A percentile compares a stretch with the other conserved stretches of the same genome.
Evolutionary conservation across 2,797 vertebrate species (phyloP).

Genomic region (Sebastolobus alascanus): DNA sequence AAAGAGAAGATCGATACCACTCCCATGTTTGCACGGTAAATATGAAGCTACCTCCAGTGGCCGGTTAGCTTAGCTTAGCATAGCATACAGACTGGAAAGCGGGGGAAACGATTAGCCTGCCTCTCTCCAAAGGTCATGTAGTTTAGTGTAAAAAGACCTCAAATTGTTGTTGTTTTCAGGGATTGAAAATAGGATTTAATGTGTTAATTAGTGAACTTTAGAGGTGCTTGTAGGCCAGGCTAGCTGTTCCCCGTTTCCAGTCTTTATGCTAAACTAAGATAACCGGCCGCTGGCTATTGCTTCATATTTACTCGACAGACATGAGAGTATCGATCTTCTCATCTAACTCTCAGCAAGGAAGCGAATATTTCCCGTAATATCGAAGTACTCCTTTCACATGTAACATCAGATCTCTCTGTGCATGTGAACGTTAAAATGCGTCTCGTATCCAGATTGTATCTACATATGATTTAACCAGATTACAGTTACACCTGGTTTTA

Average conservation of each 20-base stretch:
- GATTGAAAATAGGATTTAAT: background rate
- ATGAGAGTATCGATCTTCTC: background rate
- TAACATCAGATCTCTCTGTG: too few species aligned
- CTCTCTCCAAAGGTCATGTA: background rate
- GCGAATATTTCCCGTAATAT: background rate
- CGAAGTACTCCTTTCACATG: accelerated
- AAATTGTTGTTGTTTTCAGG: background rate
- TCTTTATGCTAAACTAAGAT: background rate
- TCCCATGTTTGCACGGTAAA: background rate
- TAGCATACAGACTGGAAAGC: accelerated
- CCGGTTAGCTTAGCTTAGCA: background rate
- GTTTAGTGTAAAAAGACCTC: background rate
- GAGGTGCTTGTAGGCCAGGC: background rate
- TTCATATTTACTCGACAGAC: constrained; percentile 7
- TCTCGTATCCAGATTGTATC: too few species aligned
- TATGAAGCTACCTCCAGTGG: background rate
- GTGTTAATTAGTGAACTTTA: background rate
- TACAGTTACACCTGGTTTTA: too few species aligned
- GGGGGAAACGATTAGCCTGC: background rate
- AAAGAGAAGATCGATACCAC: background rate
- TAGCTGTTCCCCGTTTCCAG: background rate
- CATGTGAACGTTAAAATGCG: too few species aligned
- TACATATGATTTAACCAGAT: too few species aligned
- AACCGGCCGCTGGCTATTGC: background rate
- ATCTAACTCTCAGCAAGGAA: background rate